phyloP scores from a whole-genome alignment of 2,113 vertebrate species.

The Promerops cafer region DNA sequence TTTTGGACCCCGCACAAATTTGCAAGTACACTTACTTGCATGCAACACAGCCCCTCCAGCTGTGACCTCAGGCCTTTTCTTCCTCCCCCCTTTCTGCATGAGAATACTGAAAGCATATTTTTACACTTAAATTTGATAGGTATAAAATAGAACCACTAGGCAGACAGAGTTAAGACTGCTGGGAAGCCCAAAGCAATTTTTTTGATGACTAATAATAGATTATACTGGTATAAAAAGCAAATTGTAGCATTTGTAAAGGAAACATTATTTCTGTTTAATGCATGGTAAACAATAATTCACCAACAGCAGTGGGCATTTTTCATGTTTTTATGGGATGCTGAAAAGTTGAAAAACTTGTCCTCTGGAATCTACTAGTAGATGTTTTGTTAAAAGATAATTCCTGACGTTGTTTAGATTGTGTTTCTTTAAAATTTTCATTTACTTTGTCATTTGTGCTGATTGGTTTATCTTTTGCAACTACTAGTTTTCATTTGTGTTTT shows the following conservation, averaged over 20 bases:
- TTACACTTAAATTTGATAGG: conserved; percentile 60
- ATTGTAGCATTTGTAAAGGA: not conserved
- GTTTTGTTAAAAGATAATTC: not conserved
- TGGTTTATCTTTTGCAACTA: not conserved
- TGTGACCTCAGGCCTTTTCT: conserved; percentile 62
- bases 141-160: not conserved
- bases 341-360: not conserved
- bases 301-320: not conserved
- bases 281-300: not conserved
- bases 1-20: conserved; percentile 4
- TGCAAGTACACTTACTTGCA: not conserved
- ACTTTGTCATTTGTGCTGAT: not conserved
- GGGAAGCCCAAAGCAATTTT: not conserved
- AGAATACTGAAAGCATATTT: conserved; percentile 55
- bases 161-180: not conserved
- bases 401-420: not conserved
- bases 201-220: not conserved
- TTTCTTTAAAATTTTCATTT: not conserved
- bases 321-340: not conserved
- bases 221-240: not conserved
- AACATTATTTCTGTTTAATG: not conserved
- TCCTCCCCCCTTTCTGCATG: not conserved
- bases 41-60: conserved; percentile 57
- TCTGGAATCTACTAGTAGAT: not conserved
- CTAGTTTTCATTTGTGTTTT: not conserved